A percentile compares a stretch with the other conserved stretches of the same genome.
Evolutionary conservation across 2,888 invertebrate genomes (phyloP).

Genomic region (Phortica magna): DNA sequence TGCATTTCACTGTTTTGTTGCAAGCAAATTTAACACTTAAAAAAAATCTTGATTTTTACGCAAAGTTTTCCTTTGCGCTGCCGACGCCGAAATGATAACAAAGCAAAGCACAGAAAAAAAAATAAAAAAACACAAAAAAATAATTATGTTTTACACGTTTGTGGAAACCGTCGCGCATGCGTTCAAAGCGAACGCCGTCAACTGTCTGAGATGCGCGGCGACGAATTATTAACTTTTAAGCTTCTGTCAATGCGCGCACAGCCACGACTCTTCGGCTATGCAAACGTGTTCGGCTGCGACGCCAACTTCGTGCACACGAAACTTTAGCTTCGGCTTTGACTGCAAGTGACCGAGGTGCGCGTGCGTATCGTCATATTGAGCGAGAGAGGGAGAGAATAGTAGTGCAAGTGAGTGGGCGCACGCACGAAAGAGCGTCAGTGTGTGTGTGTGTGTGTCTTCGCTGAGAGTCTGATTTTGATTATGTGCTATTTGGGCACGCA

Average conservation of each 20-base stretch:
- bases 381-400: slow-evolving; percentile 33
- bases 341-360: too few relatives aligned
- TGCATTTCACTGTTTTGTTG: background rate
- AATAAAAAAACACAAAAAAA: background rate
- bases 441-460: too few relatives aligned
- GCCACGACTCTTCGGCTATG: background rate
- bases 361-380: too few relatives aligned
- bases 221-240: slow-evolving; percentile 36
- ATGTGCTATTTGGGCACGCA: too few relatives aligned
- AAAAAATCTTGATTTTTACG: background rate
- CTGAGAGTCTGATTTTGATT: too few relatives aligned
- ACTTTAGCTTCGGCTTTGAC: too few relatives aligned
- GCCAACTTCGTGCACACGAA: too few relatives aligned
- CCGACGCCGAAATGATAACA: background rate
- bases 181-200: slow-evolving; percentile 65
- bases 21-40: slow-evolving; percentile 48
- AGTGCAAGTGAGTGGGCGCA: background rate
- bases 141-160: background rate
- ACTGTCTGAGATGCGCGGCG: slow-evolving; percentile 65
- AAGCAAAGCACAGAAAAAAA: slow-evolving; percentile 8
- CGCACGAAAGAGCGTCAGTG: too few relatives aligned
- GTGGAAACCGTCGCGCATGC: slow-evolving; percentile 56
- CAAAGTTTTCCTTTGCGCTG: too few relatives aligned
- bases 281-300: background rate
- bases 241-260: background rate